These are phyloP conservation scores for Mongoloraphidia duomilia DNA, from an alignment of 2,888 invertebrate species.

Conservation along the genomic window DNA sequence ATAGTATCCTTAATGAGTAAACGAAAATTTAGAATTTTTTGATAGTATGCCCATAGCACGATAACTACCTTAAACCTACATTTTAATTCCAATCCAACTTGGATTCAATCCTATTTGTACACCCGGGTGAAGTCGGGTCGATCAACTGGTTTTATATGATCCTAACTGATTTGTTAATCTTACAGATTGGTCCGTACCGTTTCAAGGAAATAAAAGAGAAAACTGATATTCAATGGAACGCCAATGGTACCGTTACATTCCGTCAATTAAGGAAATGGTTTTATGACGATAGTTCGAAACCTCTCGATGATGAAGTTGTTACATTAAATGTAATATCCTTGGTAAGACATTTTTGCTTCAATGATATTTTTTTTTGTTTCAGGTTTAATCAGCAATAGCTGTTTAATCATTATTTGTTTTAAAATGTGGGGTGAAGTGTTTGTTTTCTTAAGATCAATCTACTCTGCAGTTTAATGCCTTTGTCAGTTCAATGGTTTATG, in stretches of 20 bases:
- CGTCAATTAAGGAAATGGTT: constrained; percentile 50
- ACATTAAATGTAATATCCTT: constrained; percentile 64
- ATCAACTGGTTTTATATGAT: neutral
- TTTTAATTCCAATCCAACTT: no score
- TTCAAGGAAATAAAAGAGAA: constrained; percentile 55
- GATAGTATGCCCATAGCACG: no score
- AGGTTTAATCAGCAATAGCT: no score
- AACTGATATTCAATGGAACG: constrained; percentile 57
- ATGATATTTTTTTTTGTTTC: neutral
- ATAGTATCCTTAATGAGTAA: no score
- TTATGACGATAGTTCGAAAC: constrained; percentile 52
- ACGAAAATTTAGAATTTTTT: no score
- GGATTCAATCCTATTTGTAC: no score
- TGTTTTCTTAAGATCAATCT: no score
- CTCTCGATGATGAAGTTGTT: constrained; percentile 52
- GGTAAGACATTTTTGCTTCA: constrained; percentile 36
- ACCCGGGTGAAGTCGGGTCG: no score
- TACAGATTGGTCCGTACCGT: constrained; percentile 44
- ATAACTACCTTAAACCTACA: neutral
- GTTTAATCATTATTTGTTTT: no score
- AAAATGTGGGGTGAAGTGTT: no score
- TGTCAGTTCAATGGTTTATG: no score
- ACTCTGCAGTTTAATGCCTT: no score
- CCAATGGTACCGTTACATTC: constrained; percentile 60
- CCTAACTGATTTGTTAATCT: neutral